phyloP scores from a whole-genome alignment of 2,113 vertebrate species.

The Oxyura jamaicensis region DNA sequence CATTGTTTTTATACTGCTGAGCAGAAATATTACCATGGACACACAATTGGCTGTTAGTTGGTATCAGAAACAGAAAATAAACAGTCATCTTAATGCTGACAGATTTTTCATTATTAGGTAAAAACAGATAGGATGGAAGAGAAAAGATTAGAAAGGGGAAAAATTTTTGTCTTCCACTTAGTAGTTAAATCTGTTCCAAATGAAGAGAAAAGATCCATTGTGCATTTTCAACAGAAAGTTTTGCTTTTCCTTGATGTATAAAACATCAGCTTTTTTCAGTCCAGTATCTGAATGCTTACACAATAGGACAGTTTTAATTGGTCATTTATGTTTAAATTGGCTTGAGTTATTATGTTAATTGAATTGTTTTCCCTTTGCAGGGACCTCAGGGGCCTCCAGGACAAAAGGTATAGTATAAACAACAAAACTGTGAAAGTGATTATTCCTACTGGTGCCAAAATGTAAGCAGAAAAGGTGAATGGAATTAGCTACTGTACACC shows the following conservation, averaged over 20 bases:
- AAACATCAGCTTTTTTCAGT: constrained; percentile 52
- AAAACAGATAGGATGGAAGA: constrained; percentile 8
- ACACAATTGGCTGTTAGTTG: neutral
- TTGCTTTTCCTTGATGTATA: constrained; percentile 30
- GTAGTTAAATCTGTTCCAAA: constrained; percentile 38
- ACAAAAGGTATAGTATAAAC: constrained; percentile 86
- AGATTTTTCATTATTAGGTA: constrained; percentile 5
- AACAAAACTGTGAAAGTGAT: constrained; percentile 60
- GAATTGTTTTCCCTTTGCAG: constrained; percentile 81
- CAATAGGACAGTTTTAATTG: constrained; percentile 58
- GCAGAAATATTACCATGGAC: neutral
- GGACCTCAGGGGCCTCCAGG: constrained; percentile 92
- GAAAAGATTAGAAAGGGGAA: neutral
- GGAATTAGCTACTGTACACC: constrained; percentile 62
- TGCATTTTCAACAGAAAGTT: constrained; percentile 11
- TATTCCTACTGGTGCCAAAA: constrained; percentile 28
- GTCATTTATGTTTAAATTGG: constrained; percentile 67
- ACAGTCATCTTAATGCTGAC: neutral
- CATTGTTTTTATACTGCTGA: neutral
- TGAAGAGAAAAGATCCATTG: constrained; percentile 17
- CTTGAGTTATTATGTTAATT: constrained; percentile 75
- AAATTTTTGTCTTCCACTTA: neutral
- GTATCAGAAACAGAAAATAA: neutral
- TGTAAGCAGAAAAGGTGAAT: constrained; percentile 20
- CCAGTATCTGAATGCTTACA: constrained; percentile 44